Evolutionary conservation across 2,113 vertebrate genomes (phyloP).

Genomic region (Octodon degus): DNA sequence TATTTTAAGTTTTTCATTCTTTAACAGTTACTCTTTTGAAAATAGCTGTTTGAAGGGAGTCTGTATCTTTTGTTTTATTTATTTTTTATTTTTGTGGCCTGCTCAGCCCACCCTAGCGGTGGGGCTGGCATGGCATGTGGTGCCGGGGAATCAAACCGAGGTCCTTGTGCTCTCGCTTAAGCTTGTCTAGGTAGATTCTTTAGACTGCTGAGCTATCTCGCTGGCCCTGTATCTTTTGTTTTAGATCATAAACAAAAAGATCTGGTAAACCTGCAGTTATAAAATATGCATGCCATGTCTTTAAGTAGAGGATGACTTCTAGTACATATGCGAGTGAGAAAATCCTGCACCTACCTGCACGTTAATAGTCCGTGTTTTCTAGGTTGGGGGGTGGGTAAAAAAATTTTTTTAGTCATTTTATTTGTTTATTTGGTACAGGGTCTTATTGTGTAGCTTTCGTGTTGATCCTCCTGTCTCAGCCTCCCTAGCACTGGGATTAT

Average conservation of each 20-base stretch:
- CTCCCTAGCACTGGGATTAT: no score
- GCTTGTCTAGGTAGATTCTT: no score
- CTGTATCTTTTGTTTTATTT: background rate
- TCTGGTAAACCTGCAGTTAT: background rate
- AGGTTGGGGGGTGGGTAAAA: background rate
- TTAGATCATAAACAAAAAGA: conserved; percentile 10
- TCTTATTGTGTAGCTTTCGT: no score
- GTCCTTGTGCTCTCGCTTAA: no score
- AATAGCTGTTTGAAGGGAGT: conserved; percentile 25
- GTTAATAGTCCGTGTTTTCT: background rate
- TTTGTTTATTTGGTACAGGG: no score
- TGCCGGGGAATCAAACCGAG: no score
- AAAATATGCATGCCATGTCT: background rate
- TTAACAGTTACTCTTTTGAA: conserved; percentile 26
- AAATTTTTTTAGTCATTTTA: no score
- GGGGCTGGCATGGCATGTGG: no score
- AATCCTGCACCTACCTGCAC: background rate
- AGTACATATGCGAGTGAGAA: background rate
- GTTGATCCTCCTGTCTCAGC: no score
- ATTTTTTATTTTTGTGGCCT: no score
- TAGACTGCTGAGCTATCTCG: no score
- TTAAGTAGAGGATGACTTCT: background rate
- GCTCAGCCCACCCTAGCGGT: no score
- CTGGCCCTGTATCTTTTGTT: background rate
- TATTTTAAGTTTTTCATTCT: conserved; percentile 7